phyloP scores from a whole-genome alignment of 2,113 vertebrate species.

The Morphnarchus princeps region DNA sequence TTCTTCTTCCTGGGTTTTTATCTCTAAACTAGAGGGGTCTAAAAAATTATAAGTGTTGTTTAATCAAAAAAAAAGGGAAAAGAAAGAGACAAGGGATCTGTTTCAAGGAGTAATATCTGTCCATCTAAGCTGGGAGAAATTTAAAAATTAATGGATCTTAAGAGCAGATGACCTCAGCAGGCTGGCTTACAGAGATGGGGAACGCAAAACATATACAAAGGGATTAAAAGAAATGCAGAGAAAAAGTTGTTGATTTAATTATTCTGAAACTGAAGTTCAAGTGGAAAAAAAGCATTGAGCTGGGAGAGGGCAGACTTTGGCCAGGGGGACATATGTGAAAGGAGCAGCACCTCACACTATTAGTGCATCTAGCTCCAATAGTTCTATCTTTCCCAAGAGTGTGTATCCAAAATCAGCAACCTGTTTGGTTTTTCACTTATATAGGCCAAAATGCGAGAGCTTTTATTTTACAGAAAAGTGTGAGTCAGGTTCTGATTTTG shows the following conservation, averaged over 20 bases:
- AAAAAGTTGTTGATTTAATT: neutral
- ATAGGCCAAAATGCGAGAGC: neutral
- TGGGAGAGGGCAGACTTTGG: neutral
- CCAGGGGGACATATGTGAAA: neutral
- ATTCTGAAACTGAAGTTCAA: neutral
- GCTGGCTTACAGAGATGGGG: neutral
- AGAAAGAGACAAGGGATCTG: neutral
- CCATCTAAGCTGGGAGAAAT: neutral
- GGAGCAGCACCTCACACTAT: neutral
- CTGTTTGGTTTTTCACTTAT: neutral
- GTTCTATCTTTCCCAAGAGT: accelerated
- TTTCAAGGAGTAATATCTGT: neutral
- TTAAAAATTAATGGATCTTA: neutral
- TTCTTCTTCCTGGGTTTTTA: neutral
- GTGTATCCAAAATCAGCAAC: neutral
- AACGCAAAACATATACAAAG: neutral
- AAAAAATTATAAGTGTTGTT: neutral
- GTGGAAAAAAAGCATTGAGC: neutral
- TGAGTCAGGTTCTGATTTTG: neutral
- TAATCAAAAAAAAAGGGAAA: neutral
- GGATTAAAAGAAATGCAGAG: neutral
- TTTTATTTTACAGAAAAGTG: neutral
- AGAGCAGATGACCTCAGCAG: neutral
- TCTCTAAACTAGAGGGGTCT: neutral
- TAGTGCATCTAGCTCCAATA: neutral